These are phyloP conservation scores for Plutella xylostella DNA, from an alignment of 2,888 invertebrate genomes.

Conservation along the genomic window DNA sequence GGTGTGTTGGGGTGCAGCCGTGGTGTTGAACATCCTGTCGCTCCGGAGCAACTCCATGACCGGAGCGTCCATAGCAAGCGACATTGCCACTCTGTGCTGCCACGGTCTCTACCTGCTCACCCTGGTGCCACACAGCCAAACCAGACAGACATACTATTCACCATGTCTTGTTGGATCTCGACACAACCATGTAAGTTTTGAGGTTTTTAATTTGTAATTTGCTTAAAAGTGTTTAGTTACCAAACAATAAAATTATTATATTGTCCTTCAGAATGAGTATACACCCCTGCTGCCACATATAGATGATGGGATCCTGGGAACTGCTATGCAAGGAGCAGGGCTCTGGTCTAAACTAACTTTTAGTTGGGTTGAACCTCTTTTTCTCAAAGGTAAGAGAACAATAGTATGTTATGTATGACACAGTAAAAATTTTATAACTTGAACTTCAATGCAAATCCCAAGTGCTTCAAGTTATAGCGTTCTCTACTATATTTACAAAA, in stretches of 20 bases:
- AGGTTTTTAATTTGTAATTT: neutral
- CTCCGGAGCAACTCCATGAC: slow-evolving; percentile 73
- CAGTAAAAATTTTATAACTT: no score
- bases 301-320: slow-evolving; percentile 80
- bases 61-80: slow-evolving; percentile 67
- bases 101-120: slow-evolving; percentile 78
- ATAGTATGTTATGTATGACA: no score
- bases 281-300: slow-evolving; percentile 73
- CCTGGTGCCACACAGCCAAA: slow-evolving; percentile 73
- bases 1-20: slow-evolving; percentile 76
- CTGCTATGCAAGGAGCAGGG: slow-evolving; percentile 82
- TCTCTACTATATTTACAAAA: no score
- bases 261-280: slow-evolving; percentile 65
- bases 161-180: slow-evolving; percentile 60
- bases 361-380: slow-evolving; percentile 88
- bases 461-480: no score
- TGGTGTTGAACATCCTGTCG: slow-evolving; percentile 75
- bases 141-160: slow-evolving; percentile 59
- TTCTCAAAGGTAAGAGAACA: slow-evolving; percentile 84
- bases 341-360: slow-evolving; percentile 82
- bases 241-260: neutral
- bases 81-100: slow-evolving; percentile 70
- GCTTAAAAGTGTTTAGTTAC: neutral
- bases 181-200: slow-evolving; percentile 59
- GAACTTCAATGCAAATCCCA: no score